Percentiles rank a stretch among this genome's conserved stretches.
Evolutionary conservation across 2,113 vertebrate species (phyloP).

Genomic region (Heterocephalus glaber): DNA sequence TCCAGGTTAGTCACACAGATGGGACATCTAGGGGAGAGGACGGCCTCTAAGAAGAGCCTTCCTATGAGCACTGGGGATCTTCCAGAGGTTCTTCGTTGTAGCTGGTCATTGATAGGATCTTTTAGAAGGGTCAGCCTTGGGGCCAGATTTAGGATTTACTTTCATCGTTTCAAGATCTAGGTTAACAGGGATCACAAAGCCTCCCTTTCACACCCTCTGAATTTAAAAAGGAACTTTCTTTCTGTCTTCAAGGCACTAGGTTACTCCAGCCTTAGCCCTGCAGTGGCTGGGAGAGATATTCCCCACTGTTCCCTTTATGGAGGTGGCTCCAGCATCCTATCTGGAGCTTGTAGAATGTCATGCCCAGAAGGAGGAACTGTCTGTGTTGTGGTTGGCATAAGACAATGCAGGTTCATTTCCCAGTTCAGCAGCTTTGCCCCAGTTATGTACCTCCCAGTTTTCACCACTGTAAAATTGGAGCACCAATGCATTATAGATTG

Average conservation of each 20-base stretch:
- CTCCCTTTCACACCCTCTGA: background rate
- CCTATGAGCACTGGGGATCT: background rate
- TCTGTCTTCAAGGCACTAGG: background rate
- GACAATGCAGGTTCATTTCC: background rate
- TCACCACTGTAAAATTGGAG: background rate
- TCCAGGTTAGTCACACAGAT: constrained; percentile 46
- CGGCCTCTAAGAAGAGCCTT: background rate
- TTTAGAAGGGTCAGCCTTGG: background rate
- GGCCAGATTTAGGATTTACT: background rate
- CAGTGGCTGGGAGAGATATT: background rate
- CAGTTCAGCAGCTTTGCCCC: background rate
- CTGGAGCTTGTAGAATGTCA: background rate
- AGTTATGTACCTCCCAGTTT: background rate
- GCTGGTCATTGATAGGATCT: background rate
- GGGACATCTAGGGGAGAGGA: background rate
- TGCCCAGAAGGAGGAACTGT: background rate
- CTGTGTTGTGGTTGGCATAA: background rate
- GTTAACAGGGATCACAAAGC: background rate
- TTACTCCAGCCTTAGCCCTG: background rate
- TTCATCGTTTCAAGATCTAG: background rate
- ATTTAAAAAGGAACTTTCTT: constrained; percentile 23
- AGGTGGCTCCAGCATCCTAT: background rate
- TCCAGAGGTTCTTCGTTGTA: background rate
- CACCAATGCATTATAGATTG: background rate
- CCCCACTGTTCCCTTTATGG: background rate